Evolutionary conservation across 1,140 invertebrate species (phyloP).

Genomic region (Tetraneura akinire): DNA sequence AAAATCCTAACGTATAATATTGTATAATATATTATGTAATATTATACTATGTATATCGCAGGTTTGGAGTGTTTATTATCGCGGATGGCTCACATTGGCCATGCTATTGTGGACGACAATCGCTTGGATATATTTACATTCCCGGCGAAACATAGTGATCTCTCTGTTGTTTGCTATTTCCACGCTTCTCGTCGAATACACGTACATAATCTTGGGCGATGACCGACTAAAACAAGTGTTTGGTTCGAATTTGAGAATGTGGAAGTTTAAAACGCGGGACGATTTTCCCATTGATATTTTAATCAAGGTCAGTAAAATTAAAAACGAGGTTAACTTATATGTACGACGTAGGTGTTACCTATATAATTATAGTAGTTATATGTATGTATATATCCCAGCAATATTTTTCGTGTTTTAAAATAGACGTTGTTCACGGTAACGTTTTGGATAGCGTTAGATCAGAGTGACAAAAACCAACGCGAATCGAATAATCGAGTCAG

Average conservation of each 20-base stretch:
- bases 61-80: slow-evolving; percentile 23
- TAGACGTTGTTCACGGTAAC: neutral
- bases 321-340: no score
- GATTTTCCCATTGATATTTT: neutral
- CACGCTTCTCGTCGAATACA: neutral
- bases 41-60: neutral
- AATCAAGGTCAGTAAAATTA: neutral
- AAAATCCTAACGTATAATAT: no score
- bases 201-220: neutral
- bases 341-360: no score
- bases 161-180: neutral
- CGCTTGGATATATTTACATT: slow-evolving; percentile 10
- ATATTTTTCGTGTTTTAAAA: neutral
- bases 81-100: neutral
- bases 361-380: neutral
- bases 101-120: slow-evolving; percentile 4
- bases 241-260: neutral
- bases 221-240: neutral
- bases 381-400: no score
- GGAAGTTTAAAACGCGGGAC: neutral
- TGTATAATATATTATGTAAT: neutral
- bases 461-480: neutral
- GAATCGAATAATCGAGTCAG: neutral
- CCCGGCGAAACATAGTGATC: neutral
- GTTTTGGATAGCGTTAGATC: neutral